Percentiles rank a stretch among this genome's conserved stretches.
Conservation (phyloP, 2,888 invertebrate genomes). For the Callinectes sapidus region DNA sequence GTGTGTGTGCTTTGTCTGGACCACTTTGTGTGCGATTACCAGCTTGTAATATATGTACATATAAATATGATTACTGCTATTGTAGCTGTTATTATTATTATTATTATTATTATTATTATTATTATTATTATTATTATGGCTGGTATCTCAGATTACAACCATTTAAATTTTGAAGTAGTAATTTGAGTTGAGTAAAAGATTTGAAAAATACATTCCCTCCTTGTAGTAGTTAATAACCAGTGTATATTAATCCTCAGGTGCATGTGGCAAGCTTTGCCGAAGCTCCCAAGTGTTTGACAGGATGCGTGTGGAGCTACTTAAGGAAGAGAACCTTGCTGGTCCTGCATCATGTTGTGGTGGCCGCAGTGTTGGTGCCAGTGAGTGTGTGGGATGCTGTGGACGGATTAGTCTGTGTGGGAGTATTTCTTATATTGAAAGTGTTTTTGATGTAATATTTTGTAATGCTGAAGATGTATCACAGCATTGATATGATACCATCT, state of each 20-base stretch:
- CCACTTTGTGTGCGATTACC: no score
- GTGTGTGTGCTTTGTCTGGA: no score
- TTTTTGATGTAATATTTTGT: not conserved
- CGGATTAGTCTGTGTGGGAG: not conserved
- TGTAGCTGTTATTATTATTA: not conserved
- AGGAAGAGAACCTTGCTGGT: conserved; percentile 46
- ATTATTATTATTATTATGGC: not conserved
- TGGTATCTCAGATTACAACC: no score
- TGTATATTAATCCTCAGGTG: conserved; percentile 21
- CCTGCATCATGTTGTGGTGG: conserved; percentile 46
- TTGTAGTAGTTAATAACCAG: not conserved
- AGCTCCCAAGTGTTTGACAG: conserved; percentile 28
- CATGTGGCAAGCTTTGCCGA: conserved; percentile 50
- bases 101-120: not conserved
- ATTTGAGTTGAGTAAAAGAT: no score
- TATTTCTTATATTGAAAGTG: not conserved
- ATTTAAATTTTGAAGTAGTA: no score
- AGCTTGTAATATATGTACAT: no score
- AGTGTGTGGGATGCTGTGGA: not conserved
- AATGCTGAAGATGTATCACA: no score
- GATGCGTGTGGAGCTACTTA: conserved; percentile 27
- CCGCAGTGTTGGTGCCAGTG: conserved; percentile 37
- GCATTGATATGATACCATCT: no score
- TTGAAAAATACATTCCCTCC: no score
- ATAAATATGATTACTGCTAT: no score